Evolutionary conservation across 2,888 invertebrate species (phyloP), one percentile per base, ranked within the genome.

Genomic region (Hydrotaea cyrtoneurina): DNA sequence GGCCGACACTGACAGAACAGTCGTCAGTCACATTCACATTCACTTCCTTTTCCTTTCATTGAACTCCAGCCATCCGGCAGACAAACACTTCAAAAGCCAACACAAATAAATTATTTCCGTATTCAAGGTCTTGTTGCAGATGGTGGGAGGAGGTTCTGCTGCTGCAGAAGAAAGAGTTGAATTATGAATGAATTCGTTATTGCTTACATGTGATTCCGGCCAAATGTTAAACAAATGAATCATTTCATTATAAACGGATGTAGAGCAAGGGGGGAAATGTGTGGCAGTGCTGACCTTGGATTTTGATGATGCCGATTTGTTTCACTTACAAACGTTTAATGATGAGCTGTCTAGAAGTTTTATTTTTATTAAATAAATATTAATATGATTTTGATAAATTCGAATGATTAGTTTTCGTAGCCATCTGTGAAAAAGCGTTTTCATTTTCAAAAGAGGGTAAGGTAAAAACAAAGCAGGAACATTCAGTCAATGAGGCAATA

Each of bases 241-340:
- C 46, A 69, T 69, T 46, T 62, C 31, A 62, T 62, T 62, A n/a
- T 31, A 59, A 59, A 26, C 11, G 62, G n/a, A 62, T 31, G 3
- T 15, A 50, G 50, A n/a, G 15, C n/a, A 50, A 50, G 8, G 2
- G 4, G n/a, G n/a, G 62, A 31, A 15, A 13, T 36, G 17, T 13
- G 62, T 62, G 17, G 0, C 31, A n/a, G 62, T 31, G n/a, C 10
- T 62, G 62, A 62, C 62, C 62, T 62, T 62, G 62, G 50, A 15
- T 2, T 1, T n/a, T 15, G 50, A 50, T n/a, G 50, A 50, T 8
- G 50, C n/a, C n/a, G n/a, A n/a, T n/a, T n/a, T n/a, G n/a, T n/a
- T n/a, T n/a, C n/a, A n/a, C n/a, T n/a, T n/a, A n/a, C n/a, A n/a
- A n/a, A n/a, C n/a, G n/a, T n/a, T n/a, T n/a, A n/a, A n/a, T n/a